Conservation (phyloP, 2,888 invertebrate genomes). For the Selenia dentaria region DNA sequence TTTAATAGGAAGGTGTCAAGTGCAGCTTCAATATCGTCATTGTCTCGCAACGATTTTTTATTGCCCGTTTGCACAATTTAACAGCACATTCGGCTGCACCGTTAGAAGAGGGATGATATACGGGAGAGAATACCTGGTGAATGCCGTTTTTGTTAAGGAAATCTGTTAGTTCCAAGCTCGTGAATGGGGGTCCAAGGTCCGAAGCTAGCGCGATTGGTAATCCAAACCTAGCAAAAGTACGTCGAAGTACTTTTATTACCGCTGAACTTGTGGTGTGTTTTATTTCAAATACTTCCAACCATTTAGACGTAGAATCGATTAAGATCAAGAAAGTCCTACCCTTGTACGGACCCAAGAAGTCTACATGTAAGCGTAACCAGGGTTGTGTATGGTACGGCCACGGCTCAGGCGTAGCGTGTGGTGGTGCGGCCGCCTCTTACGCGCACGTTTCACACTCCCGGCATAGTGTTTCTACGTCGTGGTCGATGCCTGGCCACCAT, state of each 20-base stretch:
- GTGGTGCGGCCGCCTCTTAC: neutral
- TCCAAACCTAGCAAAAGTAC: neutral
- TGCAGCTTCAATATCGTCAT: slow-evolving; percentile 14
- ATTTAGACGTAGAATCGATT: slow-evolving; percentile 28
- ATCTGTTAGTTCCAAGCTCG: slow-evolving; percentile 14
- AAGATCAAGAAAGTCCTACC: slow-evolving; percentile 27
- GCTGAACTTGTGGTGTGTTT: slow-evolving; percentile 11
- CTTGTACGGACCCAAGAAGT: slow-evolving; percentile 28
- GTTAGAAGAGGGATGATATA: slow-evolving; percentile 30
- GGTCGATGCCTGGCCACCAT: slow-evolving; percentile 33
- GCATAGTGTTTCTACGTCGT: slow-evolving; percentile 21
- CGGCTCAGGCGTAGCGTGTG: slow-evolving; percentile 24
- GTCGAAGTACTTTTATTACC: slow-evolving; percentile 11
- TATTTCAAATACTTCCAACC: slow-evolving; percentile 32
- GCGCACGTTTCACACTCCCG: neutral
- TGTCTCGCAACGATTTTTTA: slow-evolving; percentile 28
- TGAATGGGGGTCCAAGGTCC: slow-evolving; percentile 28
- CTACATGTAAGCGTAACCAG: slow-evolving; percentile 33
- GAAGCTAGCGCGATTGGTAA: slow-evolving; percentile 23
- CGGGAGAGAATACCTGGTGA: neutral
- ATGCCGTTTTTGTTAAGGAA: slow-evolving; percentile 6
- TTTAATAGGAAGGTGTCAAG: slow-evolving; percentile 23
- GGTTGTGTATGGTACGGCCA: slow-evolving; percentile 26
- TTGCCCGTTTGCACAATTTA: slow-evolving; percentile 30
- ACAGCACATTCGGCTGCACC: slow-evolving; percentile 36